phyloP scores from a whole-genome alignment of 2,888 invertebrate genomes.

The Tetramorium bicarinatum region DNA sequence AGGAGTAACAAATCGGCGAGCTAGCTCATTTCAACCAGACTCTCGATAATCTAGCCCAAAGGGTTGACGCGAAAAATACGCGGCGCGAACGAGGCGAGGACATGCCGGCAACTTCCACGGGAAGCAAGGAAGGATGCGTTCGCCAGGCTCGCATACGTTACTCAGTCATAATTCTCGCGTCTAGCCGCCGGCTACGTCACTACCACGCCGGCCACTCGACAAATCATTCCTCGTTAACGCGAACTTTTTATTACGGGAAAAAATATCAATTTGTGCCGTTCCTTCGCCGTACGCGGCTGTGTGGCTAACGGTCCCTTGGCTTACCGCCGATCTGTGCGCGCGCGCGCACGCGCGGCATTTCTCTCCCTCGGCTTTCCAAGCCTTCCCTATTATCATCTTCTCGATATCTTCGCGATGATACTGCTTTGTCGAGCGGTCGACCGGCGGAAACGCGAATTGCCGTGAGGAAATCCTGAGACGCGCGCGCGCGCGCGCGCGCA shows the following conservation, averaged over 20 bases:
- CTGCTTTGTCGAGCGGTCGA: constrained; percentile 57
- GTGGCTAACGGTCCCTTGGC: constrained; percentile 64
- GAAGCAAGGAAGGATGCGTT: constrained; percentile 44
- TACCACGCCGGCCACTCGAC: constrained; percentile 70
- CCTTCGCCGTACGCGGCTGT: constrained; percentile 58
- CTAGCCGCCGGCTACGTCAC: constrained; percentile 57
- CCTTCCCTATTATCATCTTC: constrained; percentile 39
- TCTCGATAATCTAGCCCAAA: background rate
- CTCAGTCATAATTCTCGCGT: constrained; percentile 47
- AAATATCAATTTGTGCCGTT: constrained; percentile 79
- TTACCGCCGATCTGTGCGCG: constrained; percentile 44
- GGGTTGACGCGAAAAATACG: constrained; percentile 43
- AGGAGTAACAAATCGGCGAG: background rate
- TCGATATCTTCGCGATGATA: constrained; percentile 43
- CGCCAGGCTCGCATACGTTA: constrained; percentile 22
- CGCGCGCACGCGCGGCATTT: background rate
- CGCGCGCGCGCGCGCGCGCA: background rate
- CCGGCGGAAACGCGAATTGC: constrained; percentile 48
- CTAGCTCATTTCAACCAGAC: background rate
- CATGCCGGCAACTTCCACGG: constrained; percentile 24
- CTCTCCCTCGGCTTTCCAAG: constrained; percentile 42
- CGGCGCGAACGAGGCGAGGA: background rate
- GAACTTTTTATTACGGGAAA: constrained; percentile 65
- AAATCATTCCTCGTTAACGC: constrained; percentile 82
- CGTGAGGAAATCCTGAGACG: constrained; percentile 19